Evolutionary conservation across 2,888 invertebrate species (phyloP).

Genomic region (Diadegma fenestrale): DNA sequence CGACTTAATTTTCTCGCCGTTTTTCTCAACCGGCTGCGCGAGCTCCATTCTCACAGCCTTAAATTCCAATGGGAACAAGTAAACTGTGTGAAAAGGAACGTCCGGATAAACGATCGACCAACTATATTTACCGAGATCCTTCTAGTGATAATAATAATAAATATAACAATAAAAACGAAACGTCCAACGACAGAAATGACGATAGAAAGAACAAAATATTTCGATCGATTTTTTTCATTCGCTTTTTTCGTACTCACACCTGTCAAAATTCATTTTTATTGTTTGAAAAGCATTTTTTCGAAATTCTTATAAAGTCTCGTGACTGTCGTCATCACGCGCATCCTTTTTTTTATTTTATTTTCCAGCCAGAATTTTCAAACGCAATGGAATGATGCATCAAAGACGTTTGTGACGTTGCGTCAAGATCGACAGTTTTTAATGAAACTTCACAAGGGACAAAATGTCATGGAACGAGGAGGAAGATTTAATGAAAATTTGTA

Average conservation of each 20-base stretch:
- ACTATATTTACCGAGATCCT: not conserved
- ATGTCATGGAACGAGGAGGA: no score
- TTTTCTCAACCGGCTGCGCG: slow-evolving; percentile 43
- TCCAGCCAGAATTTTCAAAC: slow-evolving; percentile 38
- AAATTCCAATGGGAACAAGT: slow-evolving; percentile 4
- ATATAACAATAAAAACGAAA: not conserved
- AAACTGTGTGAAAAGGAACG: slow-evolving; percentile 19
- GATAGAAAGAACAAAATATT: slow-evolving; percentile 6
- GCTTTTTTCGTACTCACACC: not conserved
- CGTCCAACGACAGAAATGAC: slow-evolving; percentile 13
- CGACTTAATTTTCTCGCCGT: slow-evolving; percentile 58
- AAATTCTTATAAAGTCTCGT: slow-evolving; percentile 2
- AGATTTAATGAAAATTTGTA: no score
- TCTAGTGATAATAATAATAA: slow-evolving; percentile 8
- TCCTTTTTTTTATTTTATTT: no score
- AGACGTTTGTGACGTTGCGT: no score
- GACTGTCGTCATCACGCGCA: slow-evolving; percentile 57
- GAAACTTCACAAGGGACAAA: no score
- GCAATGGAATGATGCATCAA: no score
- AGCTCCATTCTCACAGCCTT: slow-evolving; percentile 40
- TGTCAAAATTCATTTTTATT: not conserved
- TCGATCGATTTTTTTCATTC: slow-evolving; percentile 38
- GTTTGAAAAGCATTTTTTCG: no score
- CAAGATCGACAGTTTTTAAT: no score
- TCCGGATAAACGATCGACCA: slow-evolving; percentile 44